phyloP scores from a whole-genome alignment of 2,888 invertebrate species.

The Biston stratarius region DNA sequence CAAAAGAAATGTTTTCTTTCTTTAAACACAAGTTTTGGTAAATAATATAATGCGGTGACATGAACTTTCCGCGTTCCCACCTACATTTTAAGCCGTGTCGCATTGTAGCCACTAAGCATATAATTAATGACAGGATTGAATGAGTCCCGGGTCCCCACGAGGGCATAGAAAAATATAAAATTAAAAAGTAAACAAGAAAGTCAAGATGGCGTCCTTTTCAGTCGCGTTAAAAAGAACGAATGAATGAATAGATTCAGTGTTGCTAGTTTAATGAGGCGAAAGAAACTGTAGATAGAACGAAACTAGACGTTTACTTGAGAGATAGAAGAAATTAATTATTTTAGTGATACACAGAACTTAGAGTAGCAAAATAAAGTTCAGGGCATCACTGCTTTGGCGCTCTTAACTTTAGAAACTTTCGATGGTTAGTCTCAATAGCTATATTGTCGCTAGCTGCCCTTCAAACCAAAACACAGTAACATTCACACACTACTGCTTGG shows the following conservation, averaged over 20 bases:
- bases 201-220: conserved; percentile 23
- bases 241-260: conserved; percentile 40
- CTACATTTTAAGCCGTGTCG: background rate
- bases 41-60: too few species aligned
- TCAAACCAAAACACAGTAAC: too few species aligned
- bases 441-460: too few species aligned
- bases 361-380: background rate
- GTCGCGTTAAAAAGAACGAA: conserved; percentile 27
- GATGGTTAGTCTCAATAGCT: too few species aligned
- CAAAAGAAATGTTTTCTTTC: too few species aligned
- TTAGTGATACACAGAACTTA: background rate
- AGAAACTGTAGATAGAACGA: background rate
- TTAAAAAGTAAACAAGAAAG: conserved; percentile 25
- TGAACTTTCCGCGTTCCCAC: too few species aligned
- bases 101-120: conserved; percentile 25
- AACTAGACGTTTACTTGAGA: background rate
- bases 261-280: conserved; percentile 40
- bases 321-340: background rate
- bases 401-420: too few species aligned
- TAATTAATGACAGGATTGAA: conserved; percentile 31
- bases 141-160: conserved; percentile 9
- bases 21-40: too few species aligned
- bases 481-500: too few species aligned
- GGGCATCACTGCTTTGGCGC: too few species aligned
- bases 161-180: conserved; percentile 10